Base-by-base conservation (phyloP, 2,797 vertebrate species). In the Gorsachius magnificus region DNA sequence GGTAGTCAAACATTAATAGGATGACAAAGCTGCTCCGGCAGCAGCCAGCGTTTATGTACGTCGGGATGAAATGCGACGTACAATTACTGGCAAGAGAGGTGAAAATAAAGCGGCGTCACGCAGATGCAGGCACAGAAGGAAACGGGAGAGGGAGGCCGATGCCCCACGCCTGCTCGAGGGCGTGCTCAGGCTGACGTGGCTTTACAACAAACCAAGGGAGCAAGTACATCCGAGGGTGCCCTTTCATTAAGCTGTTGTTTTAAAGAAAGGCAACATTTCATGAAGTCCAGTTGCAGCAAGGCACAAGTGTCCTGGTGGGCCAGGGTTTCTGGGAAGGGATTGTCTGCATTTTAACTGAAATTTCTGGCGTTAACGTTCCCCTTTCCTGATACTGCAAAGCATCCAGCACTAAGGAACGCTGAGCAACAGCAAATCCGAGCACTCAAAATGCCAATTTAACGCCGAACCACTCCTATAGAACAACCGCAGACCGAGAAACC, bases 1-100 rank as follows among this genome's bases (percentile, higher is more conserved):
- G 0, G 57, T 1, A 38, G 66, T 36, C 31, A 29, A 71, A 43
- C n/a, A 16, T 12, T 15, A 72, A 13, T 1, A 5, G 76, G 66
- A n/a, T 54, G 75, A 88, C 22, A 72, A 43, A 57, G 85, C 90
- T 54, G 61, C 53, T 48, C 68, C 3, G 5, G 36, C 6, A 22
- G 60, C 70, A 84, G 57, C 13, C 83, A 13, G 63, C 1, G 5
- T 36, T 53, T 25, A 33, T 4, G 38, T 11, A 29, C 3, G 2
- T 10, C 1, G 7, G 3, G 41, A 82, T 28, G 41, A 54, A 88
- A 53, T 0, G 8, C 81, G n/a, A n/a, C n/a, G n/a, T n/a, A n/a
- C n/a, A n/a, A n/a, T 87, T 50, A 58, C 17, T 26, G 70, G 75
- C 36, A 24, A 36, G 26, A 53, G 60, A 76, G 50, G 2, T 63